Evolutionary conservation across 2,797 vertebrate species (phyloP).

Genomic region (Australoheros facetus): DNA sequence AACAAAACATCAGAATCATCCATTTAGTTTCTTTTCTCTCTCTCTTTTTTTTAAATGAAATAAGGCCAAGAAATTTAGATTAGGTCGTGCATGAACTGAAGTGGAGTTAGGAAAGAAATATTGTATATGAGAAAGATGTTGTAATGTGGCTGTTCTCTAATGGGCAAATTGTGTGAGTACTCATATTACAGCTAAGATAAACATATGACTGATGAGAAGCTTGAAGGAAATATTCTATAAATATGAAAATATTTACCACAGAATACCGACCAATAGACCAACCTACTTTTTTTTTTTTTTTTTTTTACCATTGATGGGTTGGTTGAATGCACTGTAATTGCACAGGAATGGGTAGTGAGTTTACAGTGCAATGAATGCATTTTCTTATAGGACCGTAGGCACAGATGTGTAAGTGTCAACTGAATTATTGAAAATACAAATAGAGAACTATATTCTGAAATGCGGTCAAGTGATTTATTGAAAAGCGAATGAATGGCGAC

Average conservation of each 20-base stretch:
- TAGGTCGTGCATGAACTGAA: slow-evolving; percentile 65
- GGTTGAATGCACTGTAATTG: slow-evolving; percentile 31
- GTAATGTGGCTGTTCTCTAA: slow-evolving; percentile 31
- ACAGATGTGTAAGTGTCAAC: slow-evolving; percentile 19
- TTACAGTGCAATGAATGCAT: slow-evolving; percentile 42
- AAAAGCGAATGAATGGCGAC: slow-evolving; percentile 53
- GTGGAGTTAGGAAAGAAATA: slow-evolving; percentile 62
- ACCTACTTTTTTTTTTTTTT: not conserved
- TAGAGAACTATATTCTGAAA: slow-evolving; percentile 31
- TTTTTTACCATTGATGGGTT: slow-evolving; percentile 29
- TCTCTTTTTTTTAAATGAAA: slow-evolving; percentile 16
- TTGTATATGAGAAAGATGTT: slow-evolving; percentile 40
- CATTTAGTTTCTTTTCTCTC: slow-evolving; percentile 3
- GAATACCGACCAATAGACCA: slow-evolving; percentile 40
- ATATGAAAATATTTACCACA: slow-evolving; percentile 60
- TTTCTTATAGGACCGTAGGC: slow-evolving; percentile 33
- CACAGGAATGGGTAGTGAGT: slow-evolving; percentile 33
- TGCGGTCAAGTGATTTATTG: slow-evolving; percentile 64
- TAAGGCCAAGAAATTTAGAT: slow-evolving; percentile 57
- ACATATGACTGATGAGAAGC: slow-evolving; percentile 63
- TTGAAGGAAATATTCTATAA: slow-evolving; percentile 69
- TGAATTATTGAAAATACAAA: slow-evolving; percentile 46
- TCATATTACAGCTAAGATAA: slow-evolving; percentile 65
- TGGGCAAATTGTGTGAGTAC: slow-evolving; percentile 47
- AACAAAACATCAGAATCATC: slow-evolving; percentile 46